These are phyloP conservation scores for Metallyticus violacea DNA, from an alignment of 2,888 invertebrate species.

Conservation along the genomic window DNA sequence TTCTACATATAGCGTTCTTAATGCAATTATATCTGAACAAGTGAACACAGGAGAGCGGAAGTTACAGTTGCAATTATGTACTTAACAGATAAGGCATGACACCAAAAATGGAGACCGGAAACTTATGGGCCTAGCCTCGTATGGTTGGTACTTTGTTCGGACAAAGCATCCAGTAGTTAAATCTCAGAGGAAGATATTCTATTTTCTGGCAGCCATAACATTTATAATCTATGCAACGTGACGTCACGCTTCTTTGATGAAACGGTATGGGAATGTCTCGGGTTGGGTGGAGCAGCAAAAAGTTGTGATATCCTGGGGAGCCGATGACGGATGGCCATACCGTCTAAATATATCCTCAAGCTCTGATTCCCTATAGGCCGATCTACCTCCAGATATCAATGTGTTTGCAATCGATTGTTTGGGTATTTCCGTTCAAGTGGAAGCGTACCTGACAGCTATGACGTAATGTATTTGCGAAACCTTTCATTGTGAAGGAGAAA, in stretches of 20 bases:
- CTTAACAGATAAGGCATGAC: too few relatives aligned
- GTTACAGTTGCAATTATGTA: too few relatives aligned
- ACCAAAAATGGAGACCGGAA: too few relatives aligned
- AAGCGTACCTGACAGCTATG: background rate
- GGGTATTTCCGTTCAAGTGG: background rate
- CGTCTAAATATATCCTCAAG: background rate
- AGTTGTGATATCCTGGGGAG: background rate
- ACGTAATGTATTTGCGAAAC: background rate
- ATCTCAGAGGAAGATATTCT: background rate
- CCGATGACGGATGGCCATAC: background rate
- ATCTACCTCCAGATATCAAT: background rate
- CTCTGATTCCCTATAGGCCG: too few relatives aligned
- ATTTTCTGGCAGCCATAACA: background rate
- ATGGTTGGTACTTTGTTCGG: too few relatives aligned
- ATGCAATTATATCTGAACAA: too few relatives aligned
- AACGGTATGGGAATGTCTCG: background rate
- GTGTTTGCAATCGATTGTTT: background rate
- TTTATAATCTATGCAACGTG: background rate
- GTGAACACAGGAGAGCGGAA: too few relatives aligned
- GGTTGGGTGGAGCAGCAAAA: background rate
- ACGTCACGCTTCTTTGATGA: background rate
- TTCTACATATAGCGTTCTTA: too few relatives aligned
- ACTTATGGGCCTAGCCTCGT: too few relatives aligned
- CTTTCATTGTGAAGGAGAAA: background rate
- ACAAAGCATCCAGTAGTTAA: too few relatives aligned